These are phyloP conservation scores for Aphelinus certus DNA, from an alignment of 1,140 invertebrate genomes.

Conservation along the genomic window DNA sequence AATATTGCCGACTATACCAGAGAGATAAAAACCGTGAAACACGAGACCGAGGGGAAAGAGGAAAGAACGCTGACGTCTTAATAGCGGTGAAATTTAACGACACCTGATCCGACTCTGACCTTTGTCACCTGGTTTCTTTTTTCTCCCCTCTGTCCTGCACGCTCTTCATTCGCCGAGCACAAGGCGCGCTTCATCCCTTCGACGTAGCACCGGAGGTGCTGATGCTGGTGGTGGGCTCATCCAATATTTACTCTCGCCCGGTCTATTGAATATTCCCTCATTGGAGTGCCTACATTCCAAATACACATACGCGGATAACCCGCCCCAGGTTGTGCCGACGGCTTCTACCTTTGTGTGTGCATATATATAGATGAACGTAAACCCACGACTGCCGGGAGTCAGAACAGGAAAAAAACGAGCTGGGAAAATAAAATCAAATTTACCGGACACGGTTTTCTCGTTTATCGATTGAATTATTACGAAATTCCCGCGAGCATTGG, in stretches of 20 bases:
- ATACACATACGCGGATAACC: conserved; percentile 44
- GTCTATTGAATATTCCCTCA: conserved; percentile 55
- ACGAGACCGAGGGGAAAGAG: background rate
- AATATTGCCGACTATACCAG: too few species aligned
- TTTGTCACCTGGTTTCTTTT: too few species aligned
- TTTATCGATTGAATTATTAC: too few species aligned
- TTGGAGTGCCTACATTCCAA: conserved; percentile 46
- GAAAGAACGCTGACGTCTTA: background rate
- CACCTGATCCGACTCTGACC: background rate
- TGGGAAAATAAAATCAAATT: too few species aligned
- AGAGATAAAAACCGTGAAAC: too few species aligned
- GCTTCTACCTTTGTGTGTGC: background rate
- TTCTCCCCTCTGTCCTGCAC: background rate
- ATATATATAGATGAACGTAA: too few species aligned
- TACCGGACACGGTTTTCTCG: too few species aligned
- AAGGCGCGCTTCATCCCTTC: too few species aligned
- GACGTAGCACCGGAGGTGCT: background rate
- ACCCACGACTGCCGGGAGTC: too few species aligned
- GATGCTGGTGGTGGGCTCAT: conserved; percentile 42
- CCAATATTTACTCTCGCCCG: conserved; percentile 55
- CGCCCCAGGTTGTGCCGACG: background rate
- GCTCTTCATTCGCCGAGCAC: background rate
- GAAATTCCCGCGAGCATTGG: too few species aligned
- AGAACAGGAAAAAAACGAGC: too few species aligned
- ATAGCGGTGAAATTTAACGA: conserved; percentile 15